These are phyloP conservation scores for Ceyx cyanopectus DNA, from an alignment of 2,113 vertebrate genomes.

Conservation along the genomic window DNA sequence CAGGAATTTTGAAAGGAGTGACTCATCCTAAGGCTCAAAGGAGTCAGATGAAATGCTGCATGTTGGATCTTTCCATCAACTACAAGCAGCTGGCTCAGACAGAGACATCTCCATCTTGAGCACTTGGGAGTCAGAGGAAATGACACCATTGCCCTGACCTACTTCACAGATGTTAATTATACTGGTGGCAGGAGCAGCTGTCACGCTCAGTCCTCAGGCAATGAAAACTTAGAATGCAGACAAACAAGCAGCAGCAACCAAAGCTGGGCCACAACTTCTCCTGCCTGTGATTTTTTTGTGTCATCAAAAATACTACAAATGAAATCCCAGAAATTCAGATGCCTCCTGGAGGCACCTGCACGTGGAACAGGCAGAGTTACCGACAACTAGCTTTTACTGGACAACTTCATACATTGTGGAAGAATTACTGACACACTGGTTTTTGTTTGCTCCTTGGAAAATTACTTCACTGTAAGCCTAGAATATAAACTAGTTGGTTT, in stretches of 20 bases:
- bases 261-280: not conserved
- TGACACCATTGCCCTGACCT: not conserved
- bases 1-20: not conserved
- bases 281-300: not conserved
- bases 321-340: not conserved
- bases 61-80: not conserved
- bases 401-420: not conserved
- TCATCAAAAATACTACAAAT: not conserved
- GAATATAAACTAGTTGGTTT: not conserved
- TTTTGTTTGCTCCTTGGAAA: not conserved
- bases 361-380: not conserved
- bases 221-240: not conserved
- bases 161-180: not conserved
- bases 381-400: not conserved
- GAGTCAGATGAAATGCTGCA: not conserved
- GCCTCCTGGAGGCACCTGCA: not conserved
- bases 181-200: not conserved
- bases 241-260: not conserved
- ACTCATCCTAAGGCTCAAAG: not conserved
- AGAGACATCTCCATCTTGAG: not conserved
- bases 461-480: not conserved
- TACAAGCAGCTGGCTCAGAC: not conserved
- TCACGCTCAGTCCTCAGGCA: not conserved
- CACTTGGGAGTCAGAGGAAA: not conserved
- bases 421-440: not conserved